Evolutionary conservation across 2,888 invertebrate species (phyloP).

Genomic region (Apamea monoglypha): DNA sequence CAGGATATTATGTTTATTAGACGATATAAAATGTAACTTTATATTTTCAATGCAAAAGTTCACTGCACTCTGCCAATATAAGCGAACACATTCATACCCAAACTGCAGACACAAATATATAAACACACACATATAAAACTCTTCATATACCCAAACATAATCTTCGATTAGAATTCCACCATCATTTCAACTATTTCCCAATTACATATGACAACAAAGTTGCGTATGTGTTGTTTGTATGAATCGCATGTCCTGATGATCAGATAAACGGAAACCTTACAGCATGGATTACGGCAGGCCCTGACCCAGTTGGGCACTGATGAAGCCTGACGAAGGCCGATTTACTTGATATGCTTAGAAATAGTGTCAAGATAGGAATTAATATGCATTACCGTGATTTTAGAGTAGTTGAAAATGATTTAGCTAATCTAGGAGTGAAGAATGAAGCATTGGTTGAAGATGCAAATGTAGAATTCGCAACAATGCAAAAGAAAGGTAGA

Average conservation of each 20-base stretch:
- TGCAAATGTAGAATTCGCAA: not conserved
- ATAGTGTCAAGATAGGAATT: slow-evolving; percentile 56
- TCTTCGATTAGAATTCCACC: slow-evolving; percentile 56
- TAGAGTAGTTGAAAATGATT: not conserved
- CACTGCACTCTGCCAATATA: slow-evolving; percentile 31
- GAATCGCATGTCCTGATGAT: slow-evolving; percentile 58
- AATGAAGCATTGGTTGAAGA: not conserved
- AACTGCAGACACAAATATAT: not conserved
- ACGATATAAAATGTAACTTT: slow-evolving; percentile 24
- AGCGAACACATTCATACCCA: not conserved
- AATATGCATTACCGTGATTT: slow-evolving; percentile 37
- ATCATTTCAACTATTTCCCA: slow-evolving; percentile 59
- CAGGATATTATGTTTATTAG: not conserved
- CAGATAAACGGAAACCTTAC: slow-evolving; percentile 65
- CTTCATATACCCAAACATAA: slow-evolving; percentile 12
- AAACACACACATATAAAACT: not conserved
- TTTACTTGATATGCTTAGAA: slow-evolving; percentile 55
- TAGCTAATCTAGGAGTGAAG: not conserved
- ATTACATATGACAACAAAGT: slow-evolving; percentile 47
- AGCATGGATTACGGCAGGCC: slow-evolving; percentile 60
- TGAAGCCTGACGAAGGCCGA: slow-evolving; percentile 60
- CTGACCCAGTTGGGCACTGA: slow-evolving; percentile 56
- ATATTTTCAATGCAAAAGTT: slow-evolving; percentile 55
- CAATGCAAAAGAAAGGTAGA: not conserved
- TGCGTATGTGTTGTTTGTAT: slow-evolving; percentile 55